These are phyloP conservation scores for Batillaria attramentaria DNA, from an alignment of 1,140 invertebrate species.

Conservation along the genomic window DNA sequence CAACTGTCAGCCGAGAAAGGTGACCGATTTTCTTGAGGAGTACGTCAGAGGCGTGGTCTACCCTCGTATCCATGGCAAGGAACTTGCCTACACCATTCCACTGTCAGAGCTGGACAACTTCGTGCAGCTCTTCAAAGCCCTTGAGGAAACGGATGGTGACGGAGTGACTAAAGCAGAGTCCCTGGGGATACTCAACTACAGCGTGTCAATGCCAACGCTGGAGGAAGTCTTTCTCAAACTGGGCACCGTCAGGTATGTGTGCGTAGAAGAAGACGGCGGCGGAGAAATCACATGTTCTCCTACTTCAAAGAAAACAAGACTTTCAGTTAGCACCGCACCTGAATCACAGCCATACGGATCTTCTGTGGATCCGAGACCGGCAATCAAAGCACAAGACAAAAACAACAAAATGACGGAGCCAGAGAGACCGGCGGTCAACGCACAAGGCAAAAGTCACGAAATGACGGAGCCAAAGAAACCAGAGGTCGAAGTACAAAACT, in stretches of 20 bases:
- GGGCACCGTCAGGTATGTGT: constrained; percentile 26
- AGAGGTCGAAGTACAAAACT: no score
- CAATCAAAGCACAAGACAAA: neutral
- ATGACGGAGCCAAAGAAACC: no score
- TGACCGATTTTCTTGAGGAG: constrained; percentile 41
- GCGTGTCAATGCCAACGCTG: constrained; percentile 93
- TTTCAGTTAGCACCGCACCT: neutral
- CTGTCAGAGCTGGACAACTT: constrained; percentile 53
- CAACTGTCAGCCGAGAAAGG: constrained; percentile 40
- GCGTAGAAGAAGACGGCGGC: neutral
- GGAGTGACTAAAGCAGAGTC: constrained; percentile 35
- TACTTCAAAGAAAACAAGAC: neutral
- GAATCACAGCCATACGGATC: neutral
- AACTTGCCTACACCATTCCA: constrained; percentile 58
- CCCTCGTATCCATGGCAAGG: constrained; percentile 56
- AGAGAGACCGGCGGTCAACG: no score
- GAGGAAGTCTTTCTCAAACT: constrained; percentile 83
- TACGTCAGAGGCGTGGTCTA: constrained; percentile 43
- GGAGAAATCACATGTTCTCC: neutral
- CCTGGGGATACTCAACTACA: constrained; percentile 85
- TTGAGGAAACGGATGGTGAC: constrained; percentile 43
- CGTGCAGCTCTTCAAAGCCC: constrained; percentile 52
- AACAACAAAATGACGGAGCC: no score
- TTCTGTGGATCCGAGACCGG: no score
- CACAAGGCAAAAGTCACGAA: no score